These are phyloP conservation scores for Drosophila mayri DNA, from an alignment of 1,140 invertebrate species.

Conservation along the genomic window DNA sequence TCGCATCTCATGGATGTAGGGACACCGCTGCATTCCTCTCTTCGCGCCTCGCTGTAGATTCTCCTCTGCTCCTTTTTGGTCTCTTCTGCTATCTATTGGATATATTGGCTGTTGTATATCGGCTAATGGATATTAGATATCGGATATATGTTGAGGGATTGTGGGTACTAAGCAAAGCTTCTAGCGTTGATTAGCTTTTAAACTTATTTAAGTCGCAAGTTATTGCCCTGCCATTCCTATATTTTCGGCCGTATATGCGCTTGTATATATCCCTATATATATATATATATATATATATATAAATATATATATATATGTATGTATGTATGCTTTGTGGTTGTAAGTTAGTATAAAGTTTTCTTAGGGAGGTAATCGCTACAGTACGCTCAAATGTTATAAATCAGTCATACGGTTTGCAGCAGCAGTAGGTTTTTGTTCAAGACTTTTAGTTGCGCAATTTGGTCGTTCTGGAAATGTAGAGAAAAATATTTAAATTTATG, in stretches of 20 bases:
- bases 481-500: not conserved
- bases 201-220: conserved; percentile 11
- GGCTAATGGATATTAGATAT: not conserved
- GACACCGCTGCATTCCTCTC: conserved; percentile 92
- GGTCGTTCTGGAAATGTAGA: conserved; percentile 65
- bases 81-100: conserved; percentile 44
- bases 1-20: conserved; percentile 96
- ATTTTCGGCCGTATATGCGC: conserved; percentile 13
- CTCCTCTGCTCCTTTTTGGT: not conserved
- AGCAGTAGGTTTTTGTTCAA: conserved; percentile 63
- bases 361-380: conserved; percentile 62
- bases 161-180: not conserved
- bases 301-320: conserved; percentile 13
- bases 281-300: conserved; percentile 1
- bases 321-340: conserved; percentile 3
- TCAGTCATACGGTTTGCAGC: conserved; percentile 79
- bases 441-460: conserved; percentile 75
- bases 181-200: conserved; percentile 26
- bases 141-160: conserved; percentile 1
- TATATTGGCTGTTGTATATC: not conserved
- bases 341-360: conserved; percentile 48
- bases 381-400: conserved; percentile 58
- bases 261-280: conserved; percentile 16
- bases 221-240: conserved; percentile 44
- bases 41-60: conserved; percentile 56